Percentiles rank a stretch among this genome's conserved stretches.
Conservation (phyloP, 2,113 vertebrate species). For the Boleophthalmus pectinirostris region DNA sequence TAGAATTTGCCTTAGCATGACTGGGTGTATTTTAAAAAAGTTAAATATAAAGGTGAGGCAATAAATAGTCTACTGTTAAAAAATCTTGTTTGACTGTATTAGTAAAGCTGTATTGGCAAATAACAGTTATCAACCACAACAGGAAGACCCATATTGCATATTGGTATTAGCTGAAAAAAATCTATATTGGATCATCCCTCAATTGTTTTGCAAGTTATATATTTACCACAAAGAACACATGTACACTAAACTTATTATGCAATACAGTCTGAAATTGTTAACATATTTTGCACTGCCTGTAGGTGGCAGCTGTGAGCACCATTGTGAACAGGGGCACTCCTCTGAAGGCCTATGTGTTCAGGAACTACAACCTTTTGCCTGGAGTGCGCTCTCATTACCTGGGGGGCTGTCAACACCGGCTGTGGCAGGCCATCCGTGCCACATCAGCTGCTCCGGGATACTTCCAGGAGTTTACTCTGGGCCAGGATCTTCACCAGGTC, state of each 20-base stretch:
- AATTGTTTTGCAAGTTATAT: too few relatives aligned
- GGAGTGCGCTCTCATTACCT: slow-evolving; percentile 90
- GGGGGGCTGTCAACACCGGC: slow-evolving; percentile 90
- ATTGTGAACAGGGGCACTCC: slow-evolving; percentile 89
- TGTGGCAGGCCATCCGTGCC: slow-evolving; percentile 94
- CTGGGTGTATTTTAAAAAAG: neutral
- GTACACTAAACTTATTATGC: neutral
- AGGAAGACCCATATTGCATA: too few relatives aligned
- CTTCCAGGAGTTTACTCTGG: slow-evolving; percentile 90
- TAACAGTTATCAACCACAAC: too few relatives aligned
- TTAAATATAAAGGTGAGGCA: neutral
- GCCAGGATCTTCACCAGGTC: slow-evolving; percentile 93
- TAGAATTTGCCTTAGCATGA: neutral
- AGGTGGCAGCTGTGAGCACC: slow-evolving; percentile 95
- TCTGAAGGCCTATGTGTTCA: slow-evolving; percentile 92
- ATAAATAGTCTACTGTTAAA: neutral
- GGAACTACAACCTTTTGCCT: slow-evolving; percentile 92
- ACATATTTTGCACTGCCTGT: slow-evolving; percentile 18
- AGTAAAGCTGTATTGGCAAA: too few relatives aligned
- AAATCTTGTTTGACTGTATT: too few relatives aligned
- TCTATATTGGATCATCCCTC: too few relatives aligned
- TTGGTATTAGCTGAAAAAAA: too few relatives aligned
- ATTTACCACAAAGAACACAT: too few relatives aligned
- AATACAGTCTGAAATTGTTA: neutral
- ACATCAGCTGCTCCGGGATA: slow-evolving; percentile 94